Conservation (phyloP, 2,797 vertebrate genomes). For the Peromyscus aztecus region DNA sequence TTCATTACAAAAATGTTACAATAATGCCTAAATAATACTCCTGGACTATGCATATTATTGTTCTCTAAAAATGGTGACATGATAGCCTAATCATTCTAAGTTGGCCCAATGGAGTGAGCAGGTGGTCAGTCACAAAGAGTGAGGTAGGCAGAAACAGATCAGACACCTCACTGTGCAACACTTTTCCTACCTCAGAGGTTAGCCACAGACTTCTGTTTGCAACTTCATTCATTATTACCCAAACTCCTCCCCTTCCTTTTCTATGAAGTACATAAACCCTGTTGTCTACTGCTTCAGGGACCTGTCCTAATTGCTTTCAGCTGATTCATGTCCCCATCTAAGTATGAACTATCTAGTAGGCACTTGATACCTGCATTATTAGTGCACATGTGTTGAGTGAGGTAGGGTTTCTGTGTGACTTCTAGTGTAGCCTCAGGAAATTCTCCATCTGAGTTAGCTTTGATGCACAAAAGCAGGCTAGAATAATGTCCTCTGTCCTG, state of each 20-base stretch:
- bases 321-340: background rate
- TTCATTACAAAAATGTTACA: background rate
- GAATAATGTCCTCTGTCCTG: background rate
- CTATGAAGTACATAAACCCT: background rate
- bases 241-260: background rate
- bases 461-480: background rate
- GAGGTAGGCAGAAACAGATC: background rate
- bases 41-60: background rate
- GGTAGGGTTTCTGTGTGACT: background rate
- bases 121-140: background rate
- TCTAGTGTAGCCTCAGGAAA: background rate
- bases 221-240: background rate
- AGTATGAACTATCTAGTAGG: background rate
- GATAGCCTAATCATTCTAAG: background rate
- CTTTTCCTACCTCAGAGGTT: background rate
- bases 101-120: background rate
- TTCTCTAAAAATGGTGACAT: background rate
- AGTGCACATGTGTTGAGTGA: background rate
- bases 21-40: background rate
- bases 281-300: background rate
- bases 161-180: background rate
- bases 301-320: background rate
- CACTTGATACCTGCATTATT: background rate
- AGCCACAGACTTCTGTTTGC: rapidly evolving
- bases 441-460: background rate